Conservation (phyloP, 2,113 vertebrate genomes). For the Theropithecus gelada region DNA sequence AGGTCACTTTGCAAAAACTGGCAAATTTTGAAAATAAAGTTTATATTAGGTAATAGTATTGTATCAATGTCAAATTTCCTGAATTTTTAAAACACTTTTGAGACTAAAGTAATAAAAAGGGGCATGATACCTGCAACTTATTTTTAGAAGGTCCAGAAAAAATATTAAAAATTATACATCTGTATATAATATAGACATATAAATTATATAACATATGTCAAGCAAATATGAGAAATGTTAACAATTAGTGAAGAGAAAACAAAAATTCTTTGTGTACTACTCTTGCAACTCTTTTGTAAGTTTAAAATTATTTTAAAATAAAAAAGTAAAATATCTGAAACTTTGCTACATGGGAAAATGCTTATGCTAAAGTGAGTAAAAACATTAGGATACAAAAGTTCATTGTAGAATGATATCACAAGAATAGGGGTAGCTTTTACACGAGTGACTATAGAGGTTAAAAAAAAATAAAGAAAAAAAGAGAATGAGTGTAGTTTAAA, state of each 20-base stretch:
- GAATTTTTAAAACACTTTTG: neutral
- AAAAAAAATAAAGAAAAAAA: too few species aligned
- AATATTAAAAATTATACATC: neutral
- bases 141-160: constrained; percentile 17
- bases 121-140: neutral
- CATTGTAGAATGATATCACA: neutral
- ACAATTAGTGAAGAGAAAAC: neutral
- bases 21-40: neutral
- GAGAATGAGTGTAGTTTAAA: neutral
- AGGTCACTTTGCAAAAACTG: neutral
- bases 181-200: neutral
- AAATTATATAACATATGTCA: neutral
- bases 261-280: neutral
- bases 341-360: neutral
- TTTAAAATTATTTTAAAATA: constrained; percentile 26
- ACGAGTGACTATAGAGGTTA: too few species aligned
- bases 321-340: neutral
- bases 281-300: neutral
- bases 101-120: neutral
- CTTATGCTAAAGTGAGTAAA: neutral
- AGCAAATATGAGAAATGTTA: neutral
- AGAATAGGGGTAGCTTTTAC: neutral
- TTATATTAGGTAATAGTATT: neutral
- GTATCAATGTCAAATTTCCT: neutral
- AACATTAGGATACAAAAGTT: neutral